Evolutionary conservation across 1,140 invertebrate species (phyloP).

Genomic region (Eriocheir sinensis): DNA sequence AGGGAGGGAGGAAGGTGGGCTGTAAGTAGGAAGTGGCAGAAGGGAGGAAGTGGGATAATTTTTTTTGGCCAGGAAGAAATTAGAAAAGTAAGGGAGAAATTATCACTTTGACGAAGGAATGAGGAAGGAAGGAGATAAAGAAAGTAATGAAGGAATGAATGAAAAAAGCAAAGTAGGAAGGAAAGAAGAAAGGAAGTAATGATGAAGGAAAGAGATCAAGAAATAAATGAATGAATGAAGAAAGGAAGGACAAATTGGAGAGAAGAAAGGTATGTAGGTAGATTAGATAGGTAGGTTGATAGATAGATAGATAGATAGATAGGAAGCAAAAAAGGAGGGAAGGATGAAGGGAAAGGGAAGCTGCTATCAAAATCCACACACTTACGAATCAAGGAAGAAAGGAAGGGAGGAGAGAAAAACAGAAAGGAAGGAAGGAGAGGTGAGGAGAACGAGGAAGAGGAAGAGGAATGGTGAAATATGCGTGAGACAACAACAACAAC

Average conservation of each 20-base stretch:
- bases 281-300: background rate
- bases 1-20: background rate
- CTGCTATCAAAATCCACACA: too few species aligned
- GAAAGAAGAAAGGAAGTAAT: background rate
- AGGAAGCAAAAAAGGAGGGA: background rate
- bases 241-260: background rate
- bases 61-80: too few species aligned
- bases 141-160: too few species aligned
- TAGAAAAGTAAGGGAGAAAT: too few species aligned
- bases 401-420: background rate
- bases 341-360: background rate
- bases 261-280: background rate
- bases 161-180: background rate
- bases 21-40: background rate
- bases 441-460: background rate
- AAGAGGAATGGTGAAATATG: background rate
- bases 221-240: background rate
- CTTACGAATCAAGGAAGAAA: too few species aligned
- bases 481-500: too few species aligned
- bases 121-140: too few species aligned
- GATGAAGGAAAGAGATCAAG: background rate
- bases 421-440: slow-evolving; percentile 22
- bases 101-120: too few species aligned
- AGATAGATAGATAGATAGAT: background rate
- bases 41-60: slow-evolving; percentile 1